Conservation (phyloP, 2,888 invertebrate species). For the Ceriagrion tenellum region DNA sequence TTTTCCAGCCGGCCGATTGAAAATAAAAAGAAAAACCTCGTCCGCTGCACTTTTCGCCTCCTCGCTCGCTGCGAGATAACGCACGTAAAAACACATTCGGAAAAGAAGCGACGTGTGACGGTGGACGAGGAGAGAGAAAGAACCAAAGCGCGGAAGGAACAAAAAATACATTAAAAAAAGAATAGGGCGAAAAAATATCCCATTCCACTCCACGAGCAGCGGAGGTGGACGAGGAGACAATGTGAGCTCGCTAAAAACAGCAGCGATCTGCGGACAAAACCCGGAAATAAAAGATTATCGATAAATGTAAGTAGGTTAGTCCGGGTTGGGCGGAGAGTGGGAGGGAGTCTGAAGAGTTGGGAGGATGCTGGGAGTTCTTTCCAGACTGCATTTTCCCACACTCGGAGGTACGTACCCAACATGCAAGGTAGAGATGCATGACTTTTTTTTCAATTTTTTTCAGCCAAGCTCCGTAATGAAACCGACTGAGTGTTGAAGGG, state of each 20-base stretch:
- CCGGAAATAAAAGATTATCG: constrained; percentile 14
- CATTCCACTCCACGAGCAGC: not conserved
- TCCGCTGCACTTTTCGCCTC: not conserved
- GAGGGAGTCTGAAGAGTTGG: too few species aligned
- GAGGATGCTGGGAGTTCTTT: not conserved
- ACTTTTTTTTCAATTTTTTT: too few species aligned
- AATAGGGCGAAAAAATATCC: not conserved
- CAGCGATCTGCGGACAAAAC: not conserved
- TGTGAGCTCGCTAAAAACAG: not conserved
- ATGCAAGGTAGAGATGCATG: not conserved
- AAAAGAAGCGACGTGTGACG: not conserved
- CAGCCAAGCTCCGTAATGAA: not conserved
- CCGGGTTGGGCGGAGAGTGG: too few species aligned
- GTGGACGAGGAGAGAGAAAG: not conserved
- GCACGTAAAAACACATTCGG: not conserved
- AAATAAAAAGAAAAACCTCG: not conserved
- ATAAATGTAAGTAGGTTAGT: constrained; percentile 9
- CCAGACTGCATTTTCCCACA: not conserved
- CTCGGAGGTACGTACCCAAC: not conserved
- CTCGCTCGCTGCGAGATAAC: not conserved
- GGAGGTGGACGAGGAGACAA: not conserved
- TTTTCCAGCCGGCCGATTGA: not conserved
- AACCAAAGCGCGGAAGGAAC: not conserved
- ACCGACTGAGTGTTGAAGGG: not conserved
- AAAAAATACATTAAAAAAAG: not conserved